Evolutionary conservation across 1,140 invertebrate genomes (phyloP), one percentile per base, ranked within the genome.

Genomic region (Tenebrio molitor): DNA sequence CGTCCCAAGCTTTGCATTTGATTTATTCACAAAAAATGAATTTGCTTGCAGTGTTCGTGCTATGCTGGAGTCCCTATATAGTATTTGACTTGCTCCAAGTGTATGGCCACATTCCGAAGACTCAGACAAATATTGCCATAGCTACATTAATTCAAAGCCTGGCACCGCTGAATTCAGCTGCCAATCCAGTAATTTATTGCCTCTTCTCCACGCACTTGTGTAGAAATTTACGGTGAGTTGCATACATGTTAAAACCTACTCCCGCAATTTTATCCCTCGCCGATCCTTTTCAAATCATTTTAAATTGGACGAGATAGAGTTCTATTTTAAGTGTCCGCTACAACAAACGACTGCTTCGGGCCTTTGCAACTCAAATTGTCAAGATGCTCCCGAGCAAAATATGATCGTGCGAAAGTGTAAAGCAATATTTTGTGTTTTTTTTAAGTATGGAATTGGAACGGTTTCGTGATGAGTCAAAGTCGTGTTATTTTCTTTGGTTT

Each of bases 61-160:
- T 97, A 1, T 98, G 96, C 85, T 98, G 96, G 96, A 96, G 94
- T 75, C 97, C 97, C 0, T 98, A 96, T 83, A 95, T 97, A 81
- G 88, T 98, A 29, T 98, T 96, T 83, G 95, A 97, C 83, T 84
- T 98, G 15, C 88, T 98, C 0, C 94, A 97, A 89, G 94, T 97
- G 21, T 97, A 92, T 83, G 93, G 90, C 10, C 90, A 91, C 81
- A 89, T 97, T 71, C 93, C 94, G 0, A 84, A 87, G 63, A 93
- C 91, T 0, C 92, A 95, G 79, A 91, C 90, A 0, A 93, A 91
- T 76, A 89, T 91, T 1, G 95, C 95, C 1, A 88, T 98, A 1
- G 92, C 93, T 1, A 95, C 95, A 1, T 93, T 98, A 78, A 95
- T 98, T 71, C 95, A 97, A 82, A 97, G 95, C 81, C 84, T 98